A percentile compares a stretch with the other conserved stretches of the same genome.
phyloP scores from a whole-genome alignment of 2,113 vertebrate genomes.

The Chauna torquata region DNA sequence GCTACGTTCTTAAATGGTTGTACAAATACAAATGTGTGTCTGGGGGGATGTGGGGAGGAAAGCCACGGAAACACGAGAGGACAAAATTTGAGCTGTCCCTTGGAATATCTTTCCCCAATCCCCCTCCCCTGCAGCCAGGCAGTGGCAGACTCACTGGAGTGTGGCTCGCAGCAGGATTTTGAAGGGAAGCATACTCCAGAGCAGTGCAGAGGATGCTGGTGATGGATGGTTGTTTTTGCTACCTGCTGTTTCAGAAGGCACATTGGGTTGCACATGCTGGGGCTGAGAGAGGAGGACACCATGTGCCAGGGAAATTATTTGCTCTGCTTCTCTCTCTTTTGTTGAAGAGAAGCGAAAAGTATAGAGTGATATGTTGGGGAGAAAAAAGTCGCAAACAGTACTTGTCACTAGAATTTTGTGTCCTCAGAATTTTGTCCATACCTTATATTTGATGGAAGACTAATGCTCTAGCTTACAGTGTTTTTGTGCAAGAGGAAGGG shows the following conservation, averaged over 20 bases:
- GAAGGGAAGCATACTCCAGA: neutral
- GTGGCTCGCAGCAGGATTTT: neutral
- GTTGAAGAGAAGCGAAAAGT: neutral
- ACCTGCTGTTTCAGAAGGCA: neutral
- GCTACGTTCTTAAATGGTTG: neutral
- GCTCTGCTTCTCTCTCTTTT: neutral
- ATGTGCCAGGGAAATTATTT: neutral
- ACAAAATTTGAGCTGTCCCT: neutral
- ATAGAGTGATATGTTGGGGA: neutral
- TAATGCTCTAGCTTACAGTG: neutral
- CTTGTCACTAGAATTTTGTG: neutral
- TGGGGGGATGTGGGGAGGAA: rapidly evolving
- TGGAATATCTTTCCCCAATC: neutral
- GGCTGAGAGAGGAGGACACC: neutral
- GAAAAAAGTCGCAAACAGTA: neutral
- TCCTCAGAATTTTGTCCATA: neutral
- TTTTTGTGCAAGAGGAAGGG: neutral
- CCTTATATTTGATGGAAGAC: neutral
- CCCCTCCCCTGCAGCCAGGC: neutral
- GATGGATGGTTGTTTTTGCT: neutral
- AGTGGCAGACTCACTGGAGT: neutral
- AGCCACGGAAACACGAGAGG: rapidly evolving
- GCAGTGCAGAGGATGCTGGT: rapidly evolving
- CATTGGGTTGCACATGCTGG: neutral
- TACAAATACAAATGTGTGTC: neutral